Percentiles rank a stretch among this genome's conserved stretches.
phyloP scores from a whole-genome alignment of 1,140 invertebrate genomes.

The Drosophila rhopaloa region DNA sequence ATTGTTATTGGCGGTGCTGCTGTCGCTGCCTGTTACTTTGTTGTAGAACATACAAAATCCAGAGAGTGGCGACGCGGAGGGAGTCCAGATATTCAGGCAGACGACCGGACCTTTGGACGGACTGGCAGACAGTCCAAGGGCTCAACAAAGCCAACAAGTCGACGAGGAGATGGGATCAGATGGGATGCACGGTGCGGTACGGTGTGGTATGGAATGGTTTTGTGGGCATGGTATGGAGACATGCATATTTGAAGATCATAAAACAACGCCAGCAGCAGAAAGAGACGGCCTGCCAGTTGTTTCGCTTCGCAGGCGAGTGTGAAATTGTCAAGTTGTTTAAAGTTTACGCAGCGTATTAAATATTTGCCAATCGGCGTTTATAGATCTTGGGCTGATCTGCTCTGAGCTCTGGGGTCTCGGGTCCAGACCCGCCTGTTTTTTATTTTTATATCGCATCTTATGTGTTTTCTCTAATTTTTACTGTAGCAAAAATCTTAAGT shows the following conservation, averaged over 20 bases:
- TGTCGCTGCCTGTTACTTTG: conserved; percentile 70
- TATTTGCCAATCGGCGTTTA: conserved; percentile 83
- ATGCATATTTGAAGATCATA: conserved; percentile 77
- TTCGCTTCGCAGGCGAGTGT: conserved; percentile 75
- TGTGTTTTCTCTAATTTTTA: conserved; percentile 60
- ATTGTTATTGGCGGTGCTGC: conserved; percentile 35
- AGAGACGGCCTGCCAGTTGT: conserved; percentile 26
- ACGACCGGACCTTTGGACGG: conserved; percentile 16
- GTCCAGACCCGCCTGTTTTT: conserved; percentile 23
- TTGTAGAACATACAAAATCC: conserved; percentile 70
- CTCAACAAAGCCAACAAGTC: conserved; percentile 79
- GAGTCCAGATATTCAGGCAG: conserved; percentile 34
- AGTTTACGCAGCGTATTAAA: conserved; percentile 83
- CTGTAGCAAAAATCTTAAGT: conserved; percentile 46
- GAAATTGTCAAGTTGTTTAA: conserved; percentile 83
- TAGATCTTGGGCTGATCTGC: conserved; percentile 70
- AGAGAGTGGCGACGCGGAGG: conserved; percentile 21
- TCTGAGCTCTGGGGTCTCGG: conserved; percentile 7
- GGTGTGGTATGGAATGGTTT: background rate
- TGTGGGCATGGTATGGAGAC: conserved; percentile 35
- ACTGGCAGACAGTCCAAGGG: conserved; percentile 51
- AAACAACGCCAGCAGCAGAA: conserved; percentile 63
- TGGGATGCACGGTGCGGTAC: conserved; percentile 1
- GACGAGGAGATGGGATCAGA: conserved; percentile 48
- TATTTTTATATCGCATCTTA: conserved; percentile 25